Conservation (phyloP, 64 coral and sea anemone species). For the Anthopleura sola region DNA sequence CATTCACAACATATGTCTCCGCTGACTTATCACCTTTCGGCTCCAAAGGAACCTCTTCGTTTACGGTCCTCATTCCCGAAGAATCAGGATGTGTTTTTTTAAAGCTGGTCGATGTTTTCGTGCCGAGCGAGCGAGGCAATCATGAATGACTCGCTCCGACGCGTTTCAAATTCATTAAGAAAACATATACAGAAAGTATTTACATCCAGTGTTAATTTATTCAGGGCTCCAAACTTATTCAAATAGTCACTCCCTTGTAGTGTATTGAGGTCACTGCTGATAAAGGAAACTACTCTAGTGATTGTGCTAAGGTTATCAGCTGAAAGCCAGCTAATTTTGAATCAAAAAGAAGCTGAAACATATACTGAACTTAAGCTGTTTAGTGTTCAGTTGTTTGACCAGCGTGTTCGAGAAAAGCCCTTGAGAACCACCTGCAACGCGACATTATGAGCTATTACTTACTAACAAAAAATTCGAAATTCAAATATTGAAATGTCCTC, state of each 20-base stretch:
- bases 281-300: not conserved
- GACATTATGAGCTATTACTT: too few species aligned
- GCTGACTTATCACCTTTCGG: constrained; percentile 2
- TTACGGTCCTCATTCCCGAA: not conserved
- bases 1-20: not conserved
- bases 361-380: too few species aligned
- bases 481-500: too few species aligned
- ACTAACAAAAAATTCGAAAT: too few species aligned
- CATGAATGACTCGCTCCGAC: not conserved
- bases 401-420: too few species aligned
- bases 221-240: not conserved
- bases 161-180: not conserved
- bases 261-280: not conserved
- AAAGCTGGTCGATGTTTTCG: not conserved
- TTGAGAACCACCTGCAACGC: too few species aligned
- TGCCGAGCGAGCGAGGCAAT: not conserved
- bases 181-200: not conserved
- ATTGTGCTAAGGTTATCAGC: not conserved
- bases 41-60: constrained; percentile 14
- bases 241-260: not conserved
- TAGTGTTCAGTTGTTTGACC: too few species aligned
- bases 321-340: not conserved
- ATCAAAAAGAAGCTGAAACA: too few species aligned
- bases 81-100: not conserved
- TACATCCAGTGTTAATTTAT: not conserved